Evolutionary conservation across 2,113 vertebrate genomes (phyloP).

Genomic region (Eira barbara): DNA sequence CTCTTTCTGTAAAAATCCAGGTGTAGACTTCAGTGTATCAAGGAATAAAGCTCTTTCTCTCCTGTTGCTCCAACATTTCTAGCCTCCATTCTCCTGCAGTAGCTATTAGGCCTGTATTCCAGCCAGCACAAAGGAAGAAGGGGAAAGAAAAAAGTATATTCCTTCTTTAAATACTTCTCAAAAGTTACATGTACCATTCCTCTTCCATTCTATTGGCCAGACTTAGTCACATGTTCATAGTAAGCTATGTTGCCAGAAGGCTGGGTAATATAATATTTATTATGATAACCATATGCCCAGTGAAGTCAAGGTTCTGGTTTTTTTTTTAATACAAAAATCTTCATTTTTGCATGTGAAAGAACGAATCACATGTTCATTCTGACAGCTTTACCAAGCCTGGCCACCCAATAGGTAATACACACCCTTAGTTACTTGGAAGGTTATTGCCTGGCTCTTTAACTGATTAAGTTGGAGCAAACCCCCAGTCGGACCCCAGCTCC

Average conservation of each 20-base stretch:
- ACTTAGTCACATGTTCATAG: not conserved
- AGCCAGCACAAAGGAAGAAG: not conserved
- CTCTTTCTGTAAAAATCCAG: not conserved
- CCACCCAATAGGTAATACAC: slow-evolving; percentile 75
- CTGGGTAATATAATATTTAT: not conserved
- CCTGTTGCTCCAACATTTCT: not conserved
- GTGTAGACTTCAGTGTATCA: not conserved
- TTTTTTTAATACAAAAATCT: not conserved
- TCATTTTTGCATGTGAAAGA: not conserved
- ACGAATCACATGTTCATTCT: not conserved
- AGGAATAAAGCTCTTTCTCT: not conserved
- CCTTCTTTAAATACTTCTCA: not conserved
- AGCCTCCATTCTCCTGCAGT: not conserved
- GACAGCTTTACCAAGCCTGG: slow-evolving; percentile 35
- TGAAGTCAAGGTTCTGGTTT: not conserved
- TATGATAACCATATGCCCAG: not conserved
- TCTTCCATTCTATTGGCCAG: not conserved
- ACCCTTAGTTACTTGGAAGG: slow-evolving; percentile 48
- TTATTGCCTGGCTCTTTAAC: slow-evolving; percentile 76
- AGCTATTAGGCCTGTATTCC: not conserved
- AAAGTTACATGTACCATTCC: not conserved
- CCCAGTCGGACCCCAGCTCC: not conserved
- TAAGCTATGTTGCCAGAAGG: not conserved
- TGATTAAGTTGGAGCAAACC: not conserved
- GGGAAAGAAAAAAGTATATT: not conserved